These are phyloP conservation scores for Mastomys natalensis DNA, from an alignment of 2,113 vertebrate genomes.

Conservation along the genomic window DNA sequence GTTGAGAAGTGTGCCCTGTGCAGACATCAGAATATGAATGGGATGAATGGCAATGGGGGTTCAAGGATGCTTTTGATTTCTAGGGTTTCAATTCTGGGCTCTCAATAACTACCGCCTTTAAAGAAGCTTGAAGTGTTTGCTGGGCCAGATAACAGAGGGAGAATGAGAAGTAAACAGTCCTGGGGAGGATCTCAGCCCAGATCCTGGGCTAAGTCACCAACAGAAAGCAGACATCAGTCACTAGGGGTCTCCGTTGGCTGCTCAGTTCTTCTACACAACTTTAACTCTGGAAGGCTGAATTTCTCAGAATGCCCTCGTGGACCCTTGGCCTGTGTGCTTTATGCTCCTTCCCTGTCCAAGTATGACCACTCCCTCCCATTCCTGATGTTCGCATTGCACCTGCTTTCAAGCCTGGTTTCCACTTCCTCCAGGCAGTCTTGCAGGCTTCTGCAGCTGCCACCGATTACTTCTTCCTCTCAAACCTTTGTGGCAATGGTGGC, in stretches of 20 bases:
- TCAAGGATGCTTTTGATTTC: not conserved
- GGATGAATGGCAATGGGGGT: not conserved
- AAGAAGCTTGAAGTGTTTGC: not conserved
- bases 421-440: not conserved
- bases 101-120: not conserved
- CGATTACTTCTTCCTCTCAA: not conserved
- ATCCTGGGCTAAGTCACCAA: not conserved
- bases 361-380: not conserved
- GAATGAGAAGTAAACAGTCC: not conserved
- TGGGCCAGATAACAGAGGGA: not conserved
- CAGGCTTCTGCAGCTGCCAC: not conserved
- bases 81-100: not conserved
- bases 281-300: not conserved
- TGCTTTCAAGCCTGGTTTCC: not conserved
- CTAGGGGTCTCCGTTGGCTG: fast-evolving
- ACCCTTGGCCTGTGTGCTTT: not conserved
- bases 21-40: not conserved
- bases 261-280: not conserved
- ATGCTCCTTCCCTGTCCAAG: not conserved
- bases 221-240: not conserved
- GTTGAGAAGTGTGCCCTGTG: fast-evolving
- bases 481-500: not conserved
- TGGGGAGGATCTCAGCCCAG: not conserved
- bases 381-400: not conserved
- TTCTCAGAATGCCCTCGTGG: not conserved